Evolutionary conservation across 2,113 vertebrate genomes (phyloP), one percentile per base, ranked within the genome.

Genomic region (Channa maculata): DNA sequence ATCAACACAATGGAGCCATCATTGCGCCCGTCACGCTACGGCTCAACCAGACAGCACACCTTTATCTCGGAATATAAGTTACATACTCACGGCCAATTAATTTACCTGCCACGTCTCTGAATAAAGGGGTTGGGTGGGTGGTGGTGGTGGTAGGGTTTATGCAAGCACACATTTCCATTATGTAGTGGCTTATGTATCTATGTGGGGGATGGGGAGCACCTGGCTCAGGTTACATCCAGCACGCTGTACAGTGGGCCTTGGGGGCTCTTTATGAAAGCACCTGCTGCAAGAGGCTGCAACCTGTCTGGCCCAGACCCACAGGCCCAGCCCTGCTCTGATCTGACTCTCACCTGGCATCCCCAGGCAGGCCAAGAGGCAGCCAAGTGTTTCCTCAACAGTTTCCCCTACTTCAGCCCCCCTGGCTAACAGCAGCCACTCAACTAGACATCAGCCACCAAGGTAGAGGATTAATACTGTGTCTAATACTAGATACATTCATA

Each of bases 1-100:
- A 85, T 79, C 83, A 87, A 80, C 88, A 93, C 92, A 93, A 93
- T 90, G 82, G 86, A 91, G 83, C 86, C 84, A 90, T 93, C 91
- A 90, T 91, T 82, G 72, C 53, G 36, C 65, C 80, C 71, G 83
- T 88, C 85, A 88, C 54, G 80, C 82, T 83, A 80, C 70, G 70
- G 71, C 88, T 88, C 73, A 62, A 75, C 81, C 86, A 88, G 67
- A 87, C 84, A 89, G 83, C 53, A 37, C 71, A 79, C 84, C 87
- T 90, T 92, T 85, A 93, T 91, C 87, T 83, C 54, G 0, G 70
- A 69, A 55, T 90, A 85, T 88, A 72, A 57, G 55, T 90, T 88
- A 86, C 83, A 84, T 75, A 64, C 77, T 91, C 85, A 84, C 50
- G 67, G 79, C 84, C 88, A 88, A 92, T 92, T 92, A 88, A 92